These are phyloP conservation scores for Syngnathus floridae DNA, from an alignment of 2,113 vertebrate genomes.

Conservation along the genomic window DNA sequence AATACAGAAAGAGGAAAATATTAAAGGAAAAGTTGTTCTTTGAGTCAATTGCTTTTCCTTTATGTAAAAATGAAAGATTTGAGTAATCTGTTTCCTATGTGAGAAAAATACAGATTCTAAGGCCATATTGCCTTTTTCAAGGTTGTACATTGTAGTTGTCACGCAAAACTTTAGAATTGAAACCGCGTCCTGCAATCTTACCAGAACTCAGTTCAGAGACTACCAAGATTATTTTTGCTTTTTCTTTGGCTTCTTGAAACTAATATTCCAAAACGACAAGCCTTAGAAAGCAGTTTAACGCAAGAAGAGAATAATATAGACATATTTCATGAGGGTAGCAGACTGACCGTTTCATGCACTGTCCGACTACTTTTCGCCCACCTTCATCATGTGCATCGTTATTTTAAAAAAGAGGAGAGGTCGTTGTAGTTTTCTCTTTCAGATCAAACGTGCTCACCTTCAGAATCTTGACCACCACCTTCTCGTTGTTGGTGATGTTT, in stretches of 20 bases:
- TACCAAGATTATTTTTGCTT: not conserved
- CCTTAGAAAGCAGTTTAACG: not conserved
- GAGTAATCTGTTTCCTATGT: not conserved
- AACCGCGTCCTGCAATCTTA: not conserved
- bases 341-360: not conserved
- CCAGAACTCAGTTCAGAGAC: not conserved
- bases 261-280: not conserved
- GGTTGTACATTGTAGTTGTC: not conserved
- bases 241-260: not conserved
- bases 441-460: slow-evolving; percentile 77
- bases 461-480: slow-evolving; percentile 97
- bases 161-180: not conserved
- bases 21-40: too few relatives aligned
- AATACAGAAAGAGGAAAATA: too few relatives aligned
- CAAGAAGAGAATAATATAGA: not conserved
- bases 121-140: not conserved
- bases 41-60: too few relatives aligned
- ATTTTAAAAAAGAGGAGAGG: not conserved
- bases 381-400: not conserved
- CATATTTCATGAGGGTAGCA: not conserved
- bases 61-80: too few relatives aligned
- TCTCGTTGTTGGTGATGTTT: slow-evolving; percentile 98
- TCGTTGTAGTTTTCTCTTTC: too few relatives aligned
- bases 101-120: not conserved
- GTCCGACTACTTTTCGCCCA: not conserved